Evolutionary conservation across 1,140 invertebrate genomes (phyloP), one percentile per base, ranked within the genome.

Genomic region (Phortica variegata): DNA sequence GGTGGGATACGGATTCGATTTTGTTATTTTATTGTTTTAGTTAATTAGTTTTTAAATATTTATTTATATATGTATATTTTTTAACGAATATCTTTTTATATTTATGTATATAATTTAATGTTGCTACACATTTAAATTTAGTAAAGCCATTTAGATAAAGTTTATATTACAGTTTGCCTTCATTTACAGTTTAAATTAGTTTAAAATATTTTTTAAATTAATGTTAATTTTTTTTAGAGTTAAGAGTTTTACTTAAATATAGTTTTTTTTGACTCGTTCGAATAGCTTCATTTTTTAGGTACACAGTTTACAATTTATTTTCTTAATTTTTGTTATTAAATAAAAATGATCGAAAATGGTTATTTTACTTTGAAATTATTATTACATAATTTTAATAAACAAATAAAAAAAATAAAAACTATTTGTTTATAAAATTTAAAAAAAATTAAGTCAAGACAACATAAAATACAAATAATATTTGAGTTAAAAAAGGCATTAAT

Each of bases 1-100:
- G 63, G 63, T 66, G 63, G 63, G 63, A 66, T 68, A 51, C 57
- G 60, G 63, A 68, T 53, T 58, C 39, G 58, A 56, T 57, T 58
- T 45, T 9, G 43, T 29, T 29, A 29, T 29, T 29, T 29, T 29
- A 7, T 29, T 7, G 26, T 29, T 29, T 12, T 29, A 29, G 26
- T 29, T n/a, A n/a, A n/a, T 57, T 17, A 17, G 46, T 19, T 18
- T 49, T 10, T 20, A 38, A 21, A 46, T 50, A 54, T 42, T 20
- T 47, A 31, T 47, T 29, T 42, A 42, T 32, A 52, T 21, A 37
- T 29, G 32, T 55, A 32, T 36, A 15, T 47, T 48, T 20, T 5
- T 46, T 36, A 46, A 31, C 33, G 20, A 36, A 41, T 37, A 50
- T 17, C 31, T 44, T 36, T 50, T 41, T 41, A 55, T 54, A 37